Evolutionary conservation across 53 echinoderm and acorn worm genomes (phyloP), one percentile per base, ranked within the genome.

Genomic region (Arbacia lixula): DNA sequence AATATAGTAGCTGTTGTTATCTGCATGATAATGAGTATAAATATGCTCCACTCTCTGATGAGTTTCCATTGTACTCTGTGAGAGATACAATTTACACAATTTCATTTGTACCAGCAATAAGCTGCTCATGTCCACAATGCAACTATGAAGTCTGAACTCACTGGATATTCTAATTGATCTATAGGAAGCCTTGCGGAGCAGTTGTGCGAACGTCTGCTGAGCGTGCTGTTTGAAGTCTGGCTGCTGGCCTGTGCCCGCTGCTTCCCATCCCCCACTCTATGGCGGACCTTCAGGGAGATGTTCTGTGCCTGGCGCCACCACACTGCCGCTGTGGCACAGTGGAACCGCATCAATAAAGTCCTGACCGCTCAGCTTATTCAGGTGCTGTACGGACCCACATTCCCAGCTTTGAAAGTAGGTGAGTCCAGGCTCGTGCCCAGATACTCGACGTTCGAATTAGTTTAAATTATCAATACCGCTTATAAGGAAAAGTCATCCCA

Each of bases 221-320:
- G 94, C 63, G 99, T 99, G n/a, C 82, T 99, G 68, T 99, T 99
- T 91, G 99, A 99, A 71, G 89, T 99, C 43, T 99, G 99, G 99
- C 89, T 99, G 22, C 65, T 99, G 87, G 94, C 99, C 2, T 99
- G 82, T 46, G 82, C 82, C 38, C 91, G 94, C 29, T 94, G 99
- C 63, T 99, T 97, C 54, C 99, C 99, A 12, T 94, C 99, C 5
- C 99, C 99, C 11, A 92, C 92, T 0, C 86, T 95, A 50, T 99
- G 99, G 99, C 83, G 92, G 43, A 99, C 99, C 3, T 71, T 99
- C 12, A 72, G 88, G 30, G 94, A 92, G 85, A 89, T 94, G 89
- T 99, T 94, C 56, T 92, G 88, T 38, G 90, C 94, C n/a, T 99
- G 99, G 99, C 86, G 99, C 22, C 99, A 99, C 65, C 92, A 99